phyloP scores from a whole-genome alignment of 2,113 vertebrate species.

The Engraulis encrasicolus region DNA sequence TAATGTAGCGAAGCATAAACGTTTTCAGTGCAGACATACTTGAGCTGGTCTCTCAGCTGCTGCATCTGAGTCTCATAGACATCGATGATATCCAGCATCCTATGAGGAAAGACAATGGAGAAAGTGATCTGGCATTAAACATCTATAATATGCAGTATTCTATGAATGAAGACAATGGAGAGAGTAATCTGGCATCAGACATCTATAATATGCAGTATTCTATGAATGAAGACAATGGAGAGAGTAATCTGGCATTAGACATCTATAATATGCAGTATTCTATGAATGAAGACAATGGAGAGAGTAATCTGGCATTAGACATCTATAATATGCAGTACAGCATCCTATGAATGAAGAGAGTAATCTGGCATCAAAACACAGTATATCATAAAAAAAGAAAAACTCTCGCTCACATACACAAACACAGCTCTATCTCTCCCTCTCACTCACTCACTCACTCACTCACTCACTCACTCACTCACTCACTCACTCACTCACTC shows the following conservation, averaged over 20 bases:
- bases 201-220: slow-evolving; percentile 80
- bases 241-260: neutral
- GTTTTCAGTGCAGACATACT: slow-evolving; percentile 61
- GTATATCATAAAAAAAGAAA: no score
- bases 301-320: neutral
- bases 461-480: no score
- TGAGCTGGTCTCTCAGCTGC: slow-evolving; percentile 72
- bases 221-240: slow-evolving; percentile 40
- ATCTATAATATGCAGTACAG: no score
- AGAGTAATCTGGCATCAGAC: neutral
- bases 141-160: slow-evolving; percentile 83
- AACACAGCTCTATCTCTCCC: no score
- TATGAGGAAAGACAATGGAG: slow-evolving; percentile 42
- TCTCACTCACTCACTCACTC: no score
- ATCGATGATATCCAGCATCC: slow-evolving; percentile 84
- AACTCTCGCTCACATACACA: no score
- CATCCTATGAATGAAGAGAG: no score
- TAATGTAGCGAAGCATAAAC: no score
- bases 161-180: slow-evolving; percentile 40
- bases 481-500: no score
- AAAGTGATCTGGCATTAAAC: slow-evolving; percentile 71
- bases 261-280: slow-evolving; percentile 80
- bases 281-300: slow-evolving; percentile 40
- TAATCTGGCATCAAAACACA: neutral
- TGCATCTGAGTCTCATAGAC: slow-evolving; percentile 84